Conservation (phyloP, 1,140 invertebrate genomes). For the Leptopilina clavipes region DNA sequence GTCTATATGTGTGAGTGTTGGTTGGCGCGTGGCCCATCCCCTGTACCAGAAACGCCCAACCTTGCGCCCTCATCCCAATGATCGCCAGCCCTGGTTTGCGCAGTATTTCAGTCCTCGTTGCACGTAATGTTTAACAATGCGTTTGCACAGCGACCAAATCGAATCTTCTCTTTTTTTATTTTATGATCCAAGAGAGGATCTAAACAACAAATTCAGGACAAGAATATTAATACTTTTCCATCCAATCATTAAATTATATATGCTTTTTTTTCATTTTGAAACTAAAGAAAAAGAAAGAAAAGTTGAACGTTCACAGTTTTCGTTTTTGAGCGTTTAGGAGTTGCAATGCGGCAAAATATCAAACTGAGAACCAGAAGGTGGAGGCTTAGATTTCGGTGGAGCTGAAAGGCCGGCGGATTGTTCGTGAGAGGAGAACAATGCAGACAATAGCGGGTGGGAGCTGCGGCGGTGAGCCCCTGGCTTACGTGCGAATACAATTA, state of each 20-base stretch:
- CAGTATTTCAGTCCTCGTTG: neutral
- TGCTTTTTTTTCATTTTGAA: too few relatives aligned
- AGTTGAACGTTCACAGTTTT: neutral
- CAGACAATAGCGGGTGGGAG: conserved; percentile 69
- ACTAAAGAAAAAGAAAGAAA: too few relatives aligned
- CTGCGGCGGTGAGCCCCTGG: conserved; percentile 65
- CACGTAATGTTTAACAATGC: conserved; percentile 11
- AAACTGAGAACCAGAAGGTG: conserved; percentile 47
- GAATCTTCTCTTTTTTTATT: neutral
- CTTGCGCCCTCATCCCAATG: conserved; percentile 1
- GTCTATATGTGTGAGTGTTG: neutral
- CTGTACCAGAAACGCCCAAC: conserved; percentile 23
- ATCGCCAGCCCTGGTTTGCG: neutral
- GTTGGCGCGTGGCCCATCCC: conserved; percentile 5
- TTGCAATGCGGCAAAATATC: conserved; percentile 54
- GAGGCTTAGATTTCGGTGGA: conserved; percentile 64
- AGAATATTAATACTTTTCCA: too few relatives aligned
- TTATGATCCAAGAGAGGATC: neutral
- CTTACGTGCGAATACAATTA: conserved; percentile 75
- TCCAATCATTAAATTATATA: too few relatives aligned
- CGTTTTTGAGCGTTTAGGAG: neutral
- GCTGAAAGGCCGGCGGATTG: conserved; percentile 66
- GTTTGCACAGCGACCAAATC: neutral
- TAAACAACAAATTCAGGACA: neutral
- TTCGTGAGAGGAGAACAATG: conserved; percentile 68